Conservation (phyloP, 2,113 vertebrate species). For the human (Homo sapiens) region DNA sequence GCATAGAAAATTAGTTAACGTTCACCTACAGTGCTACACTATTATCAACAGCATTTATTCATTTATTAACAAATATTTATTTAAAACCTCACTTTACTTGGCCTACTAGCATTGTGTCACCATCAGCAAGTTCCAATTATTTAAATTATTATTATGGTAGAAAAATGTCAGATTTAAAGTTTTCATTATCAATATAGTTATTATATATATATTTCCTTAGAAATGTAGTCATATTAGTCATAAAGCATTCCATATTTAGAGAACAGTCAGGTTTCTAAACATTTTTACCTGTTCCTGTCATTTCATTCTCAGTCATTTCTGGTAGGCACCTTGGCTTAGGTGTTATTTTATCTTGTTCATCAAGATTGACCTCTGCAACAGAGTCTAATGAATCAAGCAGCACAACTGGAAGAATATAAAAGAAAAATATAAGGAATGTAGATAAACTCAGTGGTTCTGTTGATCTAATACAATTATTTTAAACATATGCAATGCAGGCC, state of each 20-base stretch:
- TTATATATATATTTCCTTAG: not conserved
- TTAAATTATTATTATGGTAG: not conserved
- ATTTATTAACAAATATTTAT: not conserved
- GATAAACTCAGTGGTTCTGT: not conserved
- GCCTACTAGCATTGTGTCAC: not conserved
- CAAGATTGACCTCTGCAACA: conserved; percentile 69
- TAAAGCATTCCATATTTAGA: not conserved
- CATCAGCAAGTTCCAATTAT: not conserved
- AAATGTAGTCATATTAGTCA: not conserved
- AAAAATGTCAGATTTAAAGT: not conserved
- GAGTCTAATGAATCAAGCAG: conserved; percentile 93
- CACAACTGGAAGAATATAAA: conserved; percentile 83
- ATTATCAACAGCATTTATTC: not conserved
- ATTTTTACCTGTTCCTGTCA: conserved; percentile 80
- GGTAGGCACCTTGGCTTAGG: conserved; percentile 40
- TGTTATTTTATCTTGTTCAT: conserved; percentile 54
- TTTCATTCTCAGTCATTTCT: conserved; percentile 75
- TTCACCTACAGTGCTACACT: not conserved
- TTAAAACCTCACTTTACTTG: not conserved
- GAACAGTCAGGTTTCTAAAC: not conserved
- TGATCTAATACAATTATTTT: conserved; percentile 1
- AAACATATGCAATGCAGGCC: not conserved
- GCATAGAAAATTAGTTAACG: not conserved
- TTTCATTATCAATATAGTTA: not conserved
- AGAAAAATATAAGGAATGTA: not conserved